Conservation (phyloP, 2,888 invertebrate genomes). For the Micoletzkya japonica region DNA sequence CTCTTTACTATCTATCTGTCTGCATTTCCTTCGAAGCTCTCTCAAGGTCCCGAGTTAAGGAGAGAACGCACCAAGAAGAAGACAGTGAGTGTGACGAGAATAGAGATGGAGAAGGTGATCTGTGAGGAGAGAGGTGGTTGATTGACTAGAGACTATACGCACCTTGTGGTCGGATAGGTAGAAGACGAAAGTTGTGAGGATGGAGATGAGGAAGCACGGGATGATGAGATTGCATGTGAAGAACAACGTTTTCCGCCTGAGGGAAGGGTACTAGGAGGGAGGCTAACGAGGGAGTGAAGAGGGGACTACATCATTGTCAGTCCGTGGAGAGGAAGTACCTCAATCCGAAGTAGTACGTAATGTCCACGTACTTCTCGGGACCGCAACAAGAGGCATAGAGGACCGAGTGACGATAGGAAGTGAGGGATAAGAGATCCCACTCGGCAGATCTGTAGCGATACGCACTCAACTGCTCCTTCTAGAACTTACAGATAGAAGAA, state of each 20-base stretch:
- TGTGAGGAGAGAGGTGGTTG: neutral
- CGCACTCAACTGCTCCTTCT: neutral
- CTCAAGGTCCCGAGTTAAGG: neutral
- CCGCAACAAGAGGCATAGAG: slow-evolving; percentile 63
- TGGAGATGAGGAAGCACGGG: slow-evolving; percentile 63
- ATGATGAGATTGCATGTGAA: slow-evolving; percentile 63
- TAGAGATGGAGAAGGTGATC: slow-evolving; percentile 64
- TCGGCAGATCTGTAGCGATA: slow-evolving; percentile 58
- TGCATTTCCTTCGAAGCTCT: neutral
- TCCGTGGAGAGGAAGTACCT: slow-evolving; percentile 30
- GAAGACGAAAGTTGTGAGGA: slow-evolving; percentile 64
- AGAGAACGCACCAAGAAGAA: slow-evolving; percentile 61
- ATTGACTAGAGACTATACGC: neutral
- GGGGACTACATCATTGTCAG: neutral
- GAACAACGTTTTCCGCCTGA: slow-evolving; percentile 60
- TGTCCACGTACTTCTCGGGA: slow-evolving; percentile 61
- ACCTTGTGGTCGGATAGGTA: slow-evolving; percentile 63
- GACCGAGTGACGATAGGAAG: slow-evolving; percentile 59
- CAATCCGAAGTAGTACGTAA: slow-evolving; percentile 61
- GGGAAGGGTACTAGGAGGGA: neutral
- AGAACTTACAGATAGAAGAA: slow-evolving; percentile 55
- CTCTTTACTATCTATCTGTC: neutral
- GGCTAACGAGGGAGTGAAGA: neutral
- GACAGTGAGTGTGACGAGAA: slow-evolving; percentile 63
- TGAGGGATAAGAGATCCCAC: slow-evolving; percentile 62